These are phyloP conservation scores for Plagodis dolabraria DNA, from an alignment of 2,888 invertebrate species.

Conservation along the genomic window DNA sequence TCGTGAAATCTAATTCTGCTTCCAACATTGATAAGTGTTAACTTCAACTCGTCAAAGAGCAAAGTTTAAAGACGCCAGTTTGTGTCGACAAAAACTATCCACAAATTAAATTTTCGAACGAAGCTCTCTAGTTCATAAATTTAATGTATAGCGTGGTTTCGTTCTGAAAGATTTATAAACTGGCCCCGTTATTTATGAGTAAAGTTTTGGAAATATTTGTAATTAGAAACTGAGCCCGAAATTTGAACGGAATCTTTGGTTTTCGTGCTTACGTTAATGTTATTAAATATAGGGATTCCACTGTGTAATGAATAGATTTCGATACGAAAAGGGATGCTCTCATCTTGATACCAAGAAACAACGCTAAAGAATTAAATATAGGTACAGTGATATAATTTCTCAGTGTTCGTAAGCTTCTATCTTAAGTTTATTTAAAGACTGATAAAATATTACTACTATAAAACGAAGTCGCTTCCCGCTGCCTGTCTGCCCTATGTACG, in stretches of 20 bases:
- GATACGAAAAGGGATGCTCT: too few species aligned
- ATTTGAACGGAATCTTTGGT: background rate
- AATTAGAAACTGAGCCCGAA: constrained; percentile 16
- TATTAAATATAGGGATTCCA: too few species aligned
- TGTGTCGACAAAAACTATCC: constrained; percentile 26
- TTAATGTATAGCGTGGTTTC: constrained; percentile 23
- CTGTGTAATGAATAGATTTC: too few species aligned
- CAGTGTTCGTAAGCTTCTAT: too few species aligned
- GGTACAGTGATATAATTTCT: too few species aligned
- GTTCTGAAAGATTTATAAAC: constrained; percentile 32
- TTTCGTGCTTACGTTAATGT: background rate
- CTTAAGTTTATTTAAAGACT: too few species aligned
- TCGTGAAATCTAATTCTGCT: background rate
- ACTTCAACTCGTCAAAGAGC: constrained; percentile 11
- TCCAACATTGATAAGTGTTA: background rate
- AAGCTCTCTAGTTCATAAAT: constrained; percentile 40
- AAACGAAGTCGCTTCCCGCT: too few species aligned
- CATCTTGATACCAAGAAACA: too few species aligned
- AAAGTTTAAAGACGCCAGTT: constrained; percentile 19
- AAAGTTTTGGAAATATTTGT: constrained; percentile 21
- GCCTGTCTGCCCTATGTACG: too few species aligned
- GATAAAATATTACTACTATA: too few species aligned
- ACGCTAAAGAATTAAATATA: too few species aligned
- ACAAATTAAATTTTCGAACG: constrained; percentile 26
- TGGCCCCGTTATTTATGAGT: constrained; percentile 27